Evolutionary conservation across 1,140 invertebrate genomes (phyloP).

Genomic region (Neodiprion pinetum): DNA sequence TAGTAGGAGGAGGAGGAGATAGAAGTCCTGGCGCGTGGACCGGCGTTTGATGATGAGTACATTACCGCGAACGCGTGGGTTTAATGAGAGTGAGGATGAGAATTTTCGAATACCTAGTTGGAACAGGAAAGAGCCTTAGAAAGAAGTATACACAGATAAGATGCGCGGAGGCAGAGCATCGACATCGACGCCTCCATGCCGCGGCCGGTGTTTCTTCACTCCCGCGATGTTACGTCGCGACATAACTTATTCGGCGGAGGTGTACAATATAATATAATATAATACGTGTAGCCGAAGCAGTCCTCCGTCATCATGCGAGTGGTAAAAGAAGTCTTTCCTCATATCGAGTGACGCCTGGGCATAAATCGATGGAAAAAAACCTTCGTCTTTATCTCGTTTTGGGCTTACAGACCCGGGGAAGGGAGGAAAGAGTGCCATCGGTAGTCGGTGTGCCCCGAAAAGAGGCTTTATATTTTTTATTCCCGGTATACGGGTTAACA

Average conservation of each 20-base stretch:
- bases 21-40: no score
- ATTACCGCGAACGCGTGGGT: not conserved
- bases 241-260: no score
- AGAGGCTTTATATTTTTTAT: no score
- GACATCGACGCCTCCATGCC: not conserved
- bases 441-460: no score
- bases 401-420: no score
- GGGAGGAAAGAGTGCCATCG: no score
- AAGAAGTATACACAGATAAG: not conserved
- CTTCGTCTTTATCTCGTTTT: no score
- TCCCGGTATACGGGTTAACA: no score
- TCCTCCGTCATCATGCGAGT: not conserved
- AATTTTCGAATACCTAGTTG: not conserved
- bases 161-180: not conserved
- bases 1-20: no score
- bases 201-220: not conserved
- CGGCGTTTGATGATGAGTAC: not conserved
- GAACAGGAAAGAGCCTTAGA: not conserved
- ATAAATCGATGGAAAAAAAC: no score
- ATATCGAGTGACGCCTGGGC: no score
- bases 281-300: not conserved
- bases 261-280: not conserved
- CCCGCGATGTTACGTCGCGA: not conserved
- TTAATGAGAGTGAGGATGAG: conserved; percentile 5
- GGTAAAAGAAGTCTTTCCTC: not conserved